Evolutionary conservation across 2,797 vertebrate species (phyloP).

Genomic region (Petrocephalus schoutedeni): DNA sequence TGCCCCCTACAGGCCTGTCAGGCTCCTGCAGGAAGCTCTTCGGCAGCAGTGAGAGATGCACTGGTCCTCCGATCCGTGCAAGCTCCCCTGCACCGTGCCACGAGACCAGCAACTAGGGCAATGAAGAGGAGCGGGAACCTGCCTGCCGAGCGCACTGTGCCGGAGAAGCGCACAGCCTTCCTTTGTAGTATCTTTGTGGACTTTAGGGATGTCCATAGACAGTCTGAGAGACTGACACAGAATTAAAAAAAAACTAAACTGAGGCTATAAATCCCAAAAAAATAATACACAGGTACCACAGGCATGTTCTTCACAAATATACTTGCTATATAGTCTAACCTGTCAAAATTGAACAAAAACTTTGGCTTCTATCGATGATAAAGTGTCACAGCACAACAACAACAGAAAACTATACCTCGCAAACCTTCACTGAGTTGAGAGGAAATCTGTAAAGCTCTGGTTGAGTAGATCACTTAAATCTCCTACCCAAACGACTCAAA

Average conservation of each 20-base stretch:
- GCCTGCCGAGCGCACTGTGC: neutral
- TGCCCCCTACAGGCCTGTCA: neutral
- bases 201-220: neutral
- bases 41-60: neutral
- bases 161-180: neutral
- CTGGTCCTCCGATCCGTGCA: neutral
- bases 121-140: neutral
- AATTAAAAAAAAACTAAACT: neutral
- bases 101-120: neutral
- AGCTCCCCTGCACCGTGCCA: neutral
- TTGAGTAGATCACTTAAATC: neutral
- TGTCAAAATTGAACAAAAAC: conserved; percentile 11
- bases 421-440: conserved; percentile 8
- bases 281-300: neutral
- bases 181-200: neutral
- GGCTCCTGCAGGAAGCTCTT: neutral
- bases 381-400: neutral
- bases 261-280: neutral
- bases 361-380: neutral
- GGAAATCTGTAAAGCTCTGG: conserved; percentile 8
- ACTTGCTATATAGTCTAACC: neutral
- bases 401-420: neutral
- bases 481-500: conserved; percentile 16
- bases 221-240: neutral
- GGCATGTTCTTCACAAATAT: neutral